Conservation (phyloP, 2,113 vertebrate species). For the Argyrosomus japonicus region DNA sequence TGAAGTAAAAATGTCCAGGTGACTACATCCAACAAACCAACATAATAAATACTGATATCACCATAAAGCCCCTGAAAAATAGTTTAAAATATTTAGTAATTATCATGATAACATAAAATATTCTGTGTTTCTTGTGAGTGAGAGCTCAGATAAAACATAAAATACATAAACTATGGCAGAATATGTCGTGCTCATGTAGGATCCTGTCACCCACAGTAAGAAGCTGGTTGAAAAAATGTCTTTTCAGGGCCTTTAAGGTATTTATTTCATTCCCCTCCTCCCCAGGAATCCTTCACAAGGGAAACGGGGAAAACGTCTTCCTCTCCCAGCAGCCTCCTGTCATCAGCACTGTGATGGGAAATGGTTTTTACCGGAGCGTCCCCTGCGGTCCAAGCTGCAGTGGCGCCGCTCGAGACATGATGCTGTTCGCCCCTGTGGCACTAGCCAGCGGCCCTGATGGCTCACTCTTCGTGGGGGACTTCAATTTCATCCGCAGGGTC, state of each 20-base stretch:
- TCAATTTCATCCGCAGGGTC: slow-evolving; percentile 95
- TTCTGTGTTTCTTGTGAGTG: no score
- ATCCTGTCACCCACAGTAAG: background rate
- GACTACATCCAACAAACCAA: background rate
- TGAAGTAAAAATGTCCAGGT: background rate
- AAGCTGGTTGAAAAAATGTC: slow-evolving; percentile 12
- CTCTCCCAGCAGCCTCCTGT: slow-evolving; percentile 97
- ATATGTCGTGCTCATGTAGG: background rate
- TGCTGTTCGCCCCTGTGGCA: slow-evolving; percentile 96
- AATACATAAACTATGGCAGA: slow-evolving; percentile 1
- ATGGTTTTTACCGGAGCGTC: slow-evolving; percentile 91
- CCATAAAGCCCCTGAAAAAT: background rate
- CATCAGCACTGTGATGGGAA: slow-evolving; percentile 95
- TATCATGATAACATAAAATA: no score
- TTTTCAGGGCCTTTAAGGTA: slow-evolving; percentile 12
- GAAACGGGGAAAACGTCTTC: slow-evolving; percentile 97
- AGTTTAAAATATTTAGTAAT: background rate
- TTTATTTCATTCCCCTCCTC: slow-evolving; percentile 31
- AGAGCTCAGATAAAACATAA: slow-evolving; percentile 3
- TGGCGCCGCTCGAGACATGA: slow-evolving; percentile 89
- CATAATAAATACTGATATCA: background rate
- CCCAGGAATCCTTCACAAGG: slow-evolving; percentile 97
- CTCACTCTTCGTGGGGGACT: slow-evolving; percentile 95
- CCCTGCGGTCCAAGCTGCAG: slow-evolving; percentile 89
- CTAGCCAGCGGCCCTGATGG: slow-evolving; percentile 93